Conservation (phyloP, 2,797 vertebrate species). For the Malacoraja senta region DNA sequence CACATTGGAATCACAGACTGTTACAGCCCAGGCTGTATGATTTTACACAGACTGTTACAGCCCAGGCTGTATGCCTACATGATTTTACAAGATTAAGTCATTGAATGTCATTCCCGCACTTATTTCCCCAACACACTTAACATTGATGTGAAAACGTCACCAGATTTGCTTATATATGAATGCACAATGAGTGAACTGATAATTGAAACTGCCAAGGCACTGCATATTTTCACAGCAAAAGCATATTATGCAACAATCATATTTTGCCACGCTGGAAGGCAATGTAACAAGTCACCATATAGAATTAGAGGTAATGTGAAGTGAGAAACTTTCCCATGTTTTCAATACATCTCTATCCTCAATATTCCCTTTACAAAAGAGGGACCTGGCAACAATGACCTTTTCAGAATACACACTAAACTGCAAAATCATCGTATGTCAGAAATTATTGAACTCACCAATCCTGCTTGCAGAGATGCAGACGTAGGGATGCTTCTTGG, state of each 20-base stretch:
- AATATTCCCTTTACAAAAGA: neutral
- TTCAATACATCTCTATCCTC: neutral
- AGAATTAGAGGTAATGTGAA: neutral
- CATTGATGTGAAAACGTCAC: no score
- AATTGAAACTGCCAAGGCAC: neutral
- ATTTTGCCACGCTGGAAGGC: neutral
- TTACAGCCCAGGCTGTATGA: no score
- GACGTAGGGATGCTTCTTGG: slow-evolving; percentile 53
- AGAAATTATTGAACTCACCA: slow-evolving; percentile 52
- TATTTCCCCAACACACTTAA: no score
- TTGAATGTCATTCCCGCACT: no score
- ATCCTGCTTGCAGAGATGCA: slow-evolving; percentile 60
- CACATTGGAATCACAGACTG: neutral
- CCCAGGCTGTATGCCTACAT: no score
- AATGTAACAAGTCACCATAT: neutral
- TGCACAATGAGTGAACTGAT: neutral
- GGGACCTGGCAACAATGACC: neutral
- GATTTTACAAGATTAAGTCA: no score
- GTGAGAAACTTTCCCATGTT: neutral
- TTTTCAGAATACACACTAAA: neutral
- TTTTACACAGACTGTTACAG: no score
- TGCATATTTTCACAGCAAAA: neutral
- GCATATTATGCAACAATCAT: neutral
- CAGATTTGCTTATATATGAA: neutral
- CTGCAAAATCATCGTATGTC: neutral